Base-by-base conservation (phyloP, 2,888 invertebrate genomes). In the Labia minor region DNA sequence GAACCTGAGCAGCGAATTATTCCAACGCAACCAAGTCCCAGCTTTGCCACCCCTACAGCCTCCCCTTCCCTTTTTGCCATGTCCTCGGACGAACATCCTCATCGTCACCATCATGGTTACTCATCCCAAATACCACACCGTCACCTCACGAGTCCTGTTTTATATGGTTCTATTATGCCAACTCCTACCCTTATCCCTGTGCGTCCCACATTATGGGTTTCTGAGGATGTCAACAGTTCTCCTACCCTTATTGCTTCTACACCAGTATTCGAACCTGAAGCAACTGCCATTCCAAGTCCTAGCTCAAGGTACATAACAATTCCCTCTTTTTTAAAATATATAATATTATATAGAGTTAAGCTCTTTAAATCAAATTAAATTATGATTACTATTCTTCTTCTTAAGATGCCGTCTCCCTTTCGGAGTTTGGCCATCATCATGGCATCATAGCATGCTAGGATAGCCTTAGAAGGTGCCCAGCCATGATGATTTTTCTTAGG, bases 91-190 rank as follows among this genome's bases (percentile, higher is more conserved):
- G 75, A 75, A 49, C 78, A 79, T 68, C 77, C 78, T 1, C 79
- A 78, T 70, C 73, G 79, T 37, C 79, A 80, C 71, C 77, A 78
- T 68, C 79, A 79, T 63, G 78, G 79, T 1, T 77, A 49, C 14
- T 49, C 49, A 14, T 14, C n/a, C 6, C 49, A 49, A 14, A 4
- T 14, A 11, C 3, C 49, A 10, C 49, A 65, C 18, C 37, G 65
- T 8, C 68, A 68, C 37, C 69, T 69, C 64, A 67, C 71, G 19
- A 68, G 71, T 68, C 70, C 72, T 19, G 68, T 70, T 63, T 65
- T 68, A 26, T 67, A 69, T 71, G 63, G 62, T 65, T 62, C 69
- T 64, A 70, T 73, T 63, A 71, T 73, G 66, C 71, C 72, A 33
- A 75, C 75, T 18, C 74, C 75, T n/a, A 72, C 73, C 8, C 70